These are phyloP conservation scores for Aleiodes alternator DNA, from an alignment of 2,888 invertebrate species.

Conservation along the genomic window DNA sequence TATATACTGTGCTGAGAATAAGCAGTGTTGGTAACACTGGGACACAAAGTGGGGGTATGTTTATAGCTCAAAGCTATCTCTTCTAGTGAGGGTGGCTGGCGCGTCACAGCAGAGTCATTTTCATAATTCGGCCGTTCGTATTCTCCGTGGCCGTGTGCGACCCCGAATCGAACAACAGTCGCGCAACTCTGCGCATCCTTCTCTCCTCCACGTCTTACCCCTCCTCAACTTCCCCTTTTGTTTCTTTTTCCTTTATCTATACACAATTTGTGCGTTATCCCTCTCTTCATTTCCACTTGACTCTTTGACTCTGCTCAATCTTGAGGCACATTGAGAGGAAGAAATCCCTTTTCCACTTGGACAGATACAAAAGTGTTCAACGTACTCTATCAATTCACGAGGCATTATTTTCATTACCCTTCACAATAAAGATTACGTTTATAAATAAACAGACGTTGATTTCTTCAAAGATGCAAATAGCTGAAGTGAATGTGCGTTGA, in stretches of 20 bases:
- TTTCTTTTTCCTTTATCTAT: conserved; percentile 31
- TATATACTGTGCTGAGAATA: conserved; percentile 44
- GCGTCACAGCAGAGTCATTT: conserved; percentile 78
- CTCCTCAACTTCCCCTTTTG: conserved; percentile 42
- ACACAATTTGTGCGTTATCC: conserved; percentile 26
- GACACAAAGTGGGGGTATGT: conserved; percentile 67
- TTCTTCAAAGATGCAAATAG: conserved; percentile 4
- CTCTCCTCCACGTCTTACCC: conserved; percentile 37
- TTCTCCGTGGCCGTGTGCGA: conserved; percentile 76
- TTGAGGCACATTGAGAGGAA: no score
- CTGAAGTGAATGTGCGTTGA: conserved; percentile 17
- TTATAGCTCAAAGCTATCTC: conserved; percentile 75
- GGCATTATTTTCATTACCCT: no score
- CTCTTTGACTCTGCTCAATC: conserved; percentile 11
- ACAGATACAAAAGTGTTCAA: no score
- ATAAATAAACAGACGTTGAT: background rate
- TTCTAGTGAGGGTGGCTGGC: conserved; percentile 72
- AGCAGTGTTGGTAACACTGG: conserved; percentile 52
- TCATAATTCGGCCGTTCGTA: conserved; percentile 81
- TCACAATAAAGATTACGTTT: no score
- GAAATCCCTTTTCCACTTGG: no score
- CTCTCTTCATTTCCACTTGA: conserved; percentile 41
- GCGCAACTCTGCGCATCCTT: conserved; percentile 60
- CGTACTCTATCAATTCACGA: no score
- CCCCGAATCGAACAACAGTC: conserved; percentile 77